Evolutionary conservation across 2,113 vertebrate genomes (phyloP).

Genomic region (Anoura caudifer): DNA sequence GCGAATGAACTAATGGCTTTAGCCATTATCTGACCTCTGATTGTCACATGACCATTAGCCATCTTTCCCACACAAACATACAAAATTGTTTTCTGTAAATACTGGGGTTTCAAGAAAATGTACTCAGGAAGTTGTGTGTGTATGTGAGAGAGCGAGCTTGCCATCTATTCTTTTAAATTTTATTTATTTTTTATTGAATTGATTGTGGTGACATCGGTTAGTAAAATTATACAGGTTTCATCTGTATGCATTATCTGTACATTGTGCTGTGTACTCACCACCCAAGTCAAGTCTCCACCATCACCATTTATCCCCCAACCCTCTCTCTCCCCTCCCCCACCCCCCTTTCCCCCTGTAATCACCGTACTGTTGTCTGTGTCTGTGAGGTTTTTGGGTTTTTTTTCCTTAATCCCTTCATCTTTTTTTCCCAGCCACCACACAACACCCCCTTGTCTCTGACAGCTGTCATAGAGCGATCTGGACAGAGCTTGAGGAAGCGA

Average conservation of each 20-base stretch:
- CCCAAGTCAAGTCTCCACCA: no score
- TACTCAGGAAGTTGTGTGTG: background rate
- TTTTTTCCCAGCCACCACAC: background rate
- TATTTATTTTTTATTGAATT: no score
- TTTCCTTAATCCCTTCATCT: background rate
- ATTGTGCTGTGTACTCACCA: no score
- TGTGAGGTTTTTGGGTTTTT: no score
- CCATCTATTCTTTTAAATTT: no score
- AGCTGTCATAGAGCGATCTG: background rate
- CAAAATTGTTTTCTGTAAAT: background rate
- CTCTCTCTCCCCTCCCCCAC: background rate
- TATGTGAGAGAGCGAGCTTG: background rate
- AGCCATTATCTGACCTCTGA: background rate
- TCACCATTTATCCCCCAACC: no score
- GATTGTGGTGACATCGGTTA: no score
- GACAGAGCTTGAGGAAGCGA: background rate
- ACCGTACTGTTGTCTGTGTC: background rate
- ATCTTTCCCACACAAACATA: background rate
- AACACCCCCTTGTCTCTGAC: background rate
- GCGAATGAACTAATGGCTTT: background rate
- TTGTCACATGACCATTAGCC: no score
- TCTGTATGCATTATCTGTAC: no score
- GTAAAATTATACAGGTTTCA: no score
- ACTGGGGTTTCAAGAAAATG: background rate
- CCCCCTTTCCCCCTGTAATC: background rate